Percentiles rank a stretch among this genome's conserved stretches.
Conservation (phyloP, 2,113 vertebrate species). For the Istiophorus platypterus region DNA sequence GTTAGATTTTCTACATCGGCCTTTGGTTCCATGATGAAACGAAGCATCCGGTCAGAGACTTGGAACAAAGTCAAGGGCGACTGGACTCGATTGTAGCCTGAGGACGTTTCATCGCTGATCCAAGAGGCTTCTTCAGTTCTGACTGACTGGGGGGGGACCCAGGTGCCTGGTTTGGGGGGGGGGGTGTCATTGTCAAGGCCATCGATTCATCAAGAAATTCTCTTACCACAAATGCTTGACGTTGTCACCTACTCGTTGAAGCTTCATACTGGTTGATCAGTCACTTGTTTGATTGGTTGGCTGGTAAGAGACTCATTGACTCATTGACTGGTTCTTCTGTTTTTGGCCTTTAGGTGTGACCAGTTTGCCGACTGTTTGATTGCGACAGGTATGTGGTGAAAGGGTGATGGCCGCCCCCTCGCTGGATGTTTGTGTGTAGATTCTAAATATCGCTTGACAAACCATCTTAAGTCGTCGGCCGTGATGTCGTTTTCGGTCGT, state of each 20-base stretch:
- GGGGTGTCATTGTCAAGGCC: no score
- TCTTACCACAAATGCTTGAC: not conserved
- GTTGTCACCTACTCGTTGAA: not conserved
- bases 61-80: no score
- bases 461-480: constrained; percentile 12
- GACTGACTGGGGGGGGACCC: no score
- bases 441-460: constrained; percentile 46
- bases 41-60: not conserved
- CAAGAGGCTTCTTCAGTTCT: no score
- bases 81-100: no score
- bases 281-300: not conserved
- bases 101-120: no score
- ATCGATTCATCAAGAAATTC: not conserved
- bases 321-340: not conserved
- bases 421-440: constrained; percentile 59
- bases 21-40: not conserved
- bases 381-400: constrained; percentile 42
- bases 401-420: constrained; percentile 32
- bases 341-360: constrained; percentile 2
- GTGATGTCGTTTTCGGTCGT: constrained; percentile 17
- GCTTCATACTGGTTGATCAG: not conserved
- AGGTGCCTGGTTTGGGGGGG: no score
- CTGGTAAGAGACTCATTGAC: not conserved
- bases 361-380: constrained; percentile 26
- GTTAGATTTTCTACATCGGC: no score